Evolutionary conservation across 1,140 invertebrate species (phyloP), one percentile per base, ranked within the genome.

Genomic region (Drosophila sturtevanti): DNA sequence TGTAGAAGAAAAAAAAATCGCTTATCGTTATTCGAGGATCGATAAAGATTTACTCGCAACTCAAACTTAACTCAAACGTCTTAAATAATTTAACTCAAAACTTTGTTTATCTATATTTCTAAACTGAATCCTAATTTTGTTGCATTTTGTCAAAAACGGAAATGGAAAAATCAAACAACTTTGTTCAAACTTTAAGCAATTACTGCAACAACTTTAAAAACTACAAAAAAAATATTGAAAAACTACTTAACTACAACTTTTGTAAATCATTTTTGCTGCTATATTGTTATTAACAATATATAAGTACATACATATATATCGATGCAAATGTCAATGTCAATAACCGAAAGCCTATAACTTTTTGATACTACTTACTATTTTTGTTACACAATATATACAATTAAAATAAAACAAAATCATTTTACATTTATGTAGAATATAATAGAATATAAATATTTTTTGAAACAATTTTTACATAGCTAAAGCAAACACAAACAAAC

Each of bases 351-450:
- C 52, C 48, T 75, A 74, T 56, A 62, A 77, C 75, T 85, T 85
- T 89, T 85, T 89, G 84, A 89, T 89, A 89, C 85, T 89, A 89
- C 80, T 90, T 74, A 48, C 41, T 48, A 76, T 81, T 89, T 89
- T 90, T 85, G 85, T 89, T 82, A 69, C 78, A 81, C 41, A 48
- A 48, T 21, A 75, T 89, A 81, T 89, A 90, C 79, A 84, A 48
- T 21, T 48, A 48, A 48, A 48, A 21, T 48, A 18, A 48, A 48
- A 21, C 16, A 21, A 44, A 80, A 34, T 34, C 54, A 56, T 34
- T 90, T 76, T 89, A 84, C 70, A 84, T 79, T 79, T 77, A 82
- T 72, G 80, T 85, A 79, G 76, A 86, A 76, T 79, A 69, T 79
- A 72, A 73, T 68, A 44, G 66, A 59, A 48, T 34, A 51, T 41